A percentile compares a stretch with the other conserved stretches of the same genome.
phyloP scores from a whole-genome alignment of 1,140 invertebrate genomes.

The Drosophila melanogaster region Release_6_plus_ISO1_MT NC_004354.4:20756001-20756500 shows the following conservation, averaged over 20 bases:
- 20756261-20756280: conserved; percentile 20
- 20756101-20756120: conserved; percentile 66
- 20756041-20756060: not conserved
- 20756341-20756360: conserved; percentile 59
- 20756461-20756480: conserved; percentile 68
- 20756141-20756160: conserved; percentile 73
- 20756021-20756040: conserved; percentile 61
- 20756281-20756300: conserved; percentile 11
- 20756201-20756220: conserved; percentile 76
- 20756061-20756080: not conserved
- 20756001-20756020: conserved; percentile 65
- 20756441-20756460: conserved; percentile 81
- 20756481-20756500: conserved; percentile 12
- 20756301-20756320: conserved; percentile 16
- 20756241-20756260: conserved; percentile 17
- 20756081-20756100: conserved; percentile 80
- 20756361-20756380: not conserved
- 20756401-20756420: conserved; percentile 77
- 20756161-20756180: conserved; percentile 77
- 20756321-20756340: conserved; percentile 67
- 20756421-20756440: conserved; percentile 77
- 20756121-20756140: conserved; percentile 69
- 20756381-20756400: conserved; percentile 53
- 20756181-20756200: conserved; percentile 78
- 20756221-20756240: conserved; percentile 1